A percentile compares a stretch with the other conserved stretches of the same genome.
phyloP scores from a whole-genome alignment of 2,113 vertebrate species.

The Smithornis capensis region DNA sequence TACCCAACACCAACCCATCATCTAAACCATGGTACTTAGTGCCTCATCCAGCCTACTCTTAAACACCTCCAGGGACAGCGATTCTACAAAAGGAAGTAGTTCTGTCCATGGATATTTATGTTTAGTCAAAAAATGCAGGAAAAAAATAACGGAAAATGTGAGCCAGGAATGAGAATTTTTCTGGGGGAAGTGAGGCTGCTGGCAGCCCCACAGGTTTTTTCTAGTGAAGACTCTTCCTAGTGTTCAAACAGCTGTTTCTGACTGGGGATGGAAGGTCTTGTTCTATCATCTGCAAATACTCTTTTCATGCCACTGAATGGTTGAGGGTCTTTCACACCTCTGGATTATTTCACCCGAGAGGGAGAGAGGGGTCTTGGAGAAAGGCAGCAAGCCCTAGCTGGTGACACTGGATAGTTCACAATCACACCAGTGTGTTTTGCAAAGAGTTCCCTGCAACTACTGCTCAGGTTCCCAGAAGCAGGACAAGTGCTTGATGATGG shows the following conservation, averaged over 20 bases:
- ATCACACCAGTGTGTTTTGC: neutral
- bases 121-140: neutral
- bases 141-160: neutral
- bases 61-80: too few species aligned
- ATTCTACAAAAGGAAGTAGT: neutral
- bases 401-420: neutral
- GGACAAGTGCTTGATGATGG: neutral
- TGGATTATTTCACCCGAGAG: neutral
- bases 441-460: neutral
- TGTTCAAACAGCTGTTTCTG: neutral
- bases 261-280: neutral
- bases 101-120: neutral
- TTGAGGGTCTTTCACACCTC: neutral
- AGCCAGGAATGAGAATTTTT: neutral
- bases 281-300: neutral
- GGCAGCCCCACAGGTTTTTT: neutral
- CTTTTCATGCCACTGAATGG: neutral
- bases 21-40: too few species aligned
- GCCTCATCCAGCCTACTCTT: too few species aligned
- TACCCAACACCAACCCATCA: too few species aligned
- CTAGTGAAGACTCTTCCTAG: neutral
- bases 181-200: neutral
- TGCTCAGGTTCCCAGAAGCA: neutral
- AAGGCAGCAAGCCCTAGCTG: neutral
- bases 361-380: neutral